Base-by-base conservation (phyloP, 2,888 invertebrate genomes). In the Epinotia brunnichana region DNA sequence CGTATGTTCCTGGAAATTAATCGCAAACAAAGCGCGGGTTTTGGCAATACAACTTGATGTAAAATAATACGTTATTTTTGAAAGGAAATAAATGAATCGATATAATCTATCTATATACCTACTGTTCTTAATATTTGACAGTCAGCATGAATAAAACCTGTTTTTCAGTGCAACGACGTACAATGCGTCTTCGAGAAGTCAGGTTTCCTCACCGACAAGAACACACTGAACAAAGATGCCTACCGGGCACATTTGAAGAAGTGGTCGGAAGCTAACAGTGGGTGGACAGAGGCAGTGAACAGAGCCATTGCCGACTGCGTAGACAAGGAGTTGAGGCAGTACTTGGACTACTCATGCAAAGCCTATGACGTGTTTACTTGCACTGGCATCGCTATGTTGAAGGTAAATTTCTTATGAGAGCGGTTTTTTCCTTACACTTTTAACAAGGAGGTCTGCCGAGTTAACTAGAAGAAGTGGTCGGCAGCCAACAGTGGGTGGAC, bases 351-450 rank as follows among this genome's bases (percentile, higher is more conserved):
- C 13, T 88, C 92, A 1, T 93, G 92, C 78, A 87, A 83, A 61
- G 90, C 92, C 0, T 92, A 92, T 68, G 92, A 93, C 70, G 90
- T 92, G 0, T 92, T 92, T 68, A 85, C 90, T 24, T 93, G 92
- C 72, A 92, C 92, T 19, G 90, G 91, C 0, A 91, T 92, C 35
- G 90, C 92, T 77, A 87, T 93, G 87, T 74, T 93, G 41, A 93
- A 92, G 89, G 92, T 92, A 82, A 17, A 44, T 21, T 53, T 9
- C 29, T 3, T 56, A 2, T 24, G 29, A 29, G 2, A 56, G 29
- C 15, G 15, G 1, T n/a, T 5, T 24, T 56, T 24, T 21, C 0
- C n/a, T 54, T 3, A 83, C 15, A 90, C 87, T 0, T 72, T 92
- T 1, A 88, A 92, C 76, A 90, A 88, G 70, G 90, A 91, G n/a